Evolutionary conservation across 2,113 vertebrate genomes (phyloP).

Genomic region (Corythornis cristatus): DNA sequence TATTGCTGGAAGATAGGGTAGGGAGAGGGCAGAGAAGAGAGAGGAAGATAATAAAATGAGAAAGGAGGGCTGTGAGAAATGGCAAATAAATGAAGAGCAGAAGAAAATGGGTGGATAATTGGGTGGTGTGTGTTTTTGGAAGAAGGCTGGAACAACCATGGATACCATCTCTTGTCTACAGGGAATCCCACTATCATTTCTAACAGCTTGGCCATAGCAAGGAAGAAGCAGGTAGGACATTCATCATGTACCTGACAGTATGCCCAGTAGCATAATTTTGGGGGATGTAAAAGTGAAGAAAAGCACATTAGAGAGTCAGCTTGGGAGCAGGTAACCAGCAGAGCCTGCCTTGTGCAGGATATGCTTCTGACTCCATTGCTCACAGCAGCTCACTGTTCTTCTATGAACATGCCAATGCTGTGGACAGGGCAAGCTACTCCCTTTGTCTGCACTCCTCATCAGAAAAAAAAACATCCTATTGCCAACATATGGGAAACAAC

Average conservation of each 20-base stretch:
- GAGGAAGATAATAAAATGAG: neutral
- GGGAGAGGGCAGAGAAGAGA: neutral
- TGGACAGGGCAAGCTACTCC: neutral
- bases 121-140: neutral
- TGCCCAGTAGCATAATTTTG: neutral
- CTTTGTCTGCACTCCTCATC: neutral
- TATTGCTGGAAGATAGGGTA: neutral
- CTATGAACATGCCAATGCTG: neutral
- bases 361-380: neutral
- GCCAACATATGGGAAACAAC: neutral
- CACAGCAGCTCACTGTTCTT: neutral
- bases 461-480: neutral
- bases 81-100: neutral
- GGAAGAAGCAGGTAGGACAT: neutral
- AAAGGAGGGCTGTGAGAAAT: neutral
- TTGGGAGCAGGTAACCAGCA: neutral
- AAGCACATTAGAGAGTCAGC: neutral
- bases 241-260: neutral
- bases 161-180: neutral
- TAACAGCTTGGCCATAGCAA: neutral
- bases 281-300: neutral
- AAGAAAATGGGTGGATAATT: neutral
- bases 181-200: neutral
- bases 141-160: neutral
- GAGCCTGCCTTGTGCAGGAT: neutral